Evolutionary conservation across 2,888 invertebrate genomes (phyloP).

Genomic region (Xiphydria camelus): DNA sequence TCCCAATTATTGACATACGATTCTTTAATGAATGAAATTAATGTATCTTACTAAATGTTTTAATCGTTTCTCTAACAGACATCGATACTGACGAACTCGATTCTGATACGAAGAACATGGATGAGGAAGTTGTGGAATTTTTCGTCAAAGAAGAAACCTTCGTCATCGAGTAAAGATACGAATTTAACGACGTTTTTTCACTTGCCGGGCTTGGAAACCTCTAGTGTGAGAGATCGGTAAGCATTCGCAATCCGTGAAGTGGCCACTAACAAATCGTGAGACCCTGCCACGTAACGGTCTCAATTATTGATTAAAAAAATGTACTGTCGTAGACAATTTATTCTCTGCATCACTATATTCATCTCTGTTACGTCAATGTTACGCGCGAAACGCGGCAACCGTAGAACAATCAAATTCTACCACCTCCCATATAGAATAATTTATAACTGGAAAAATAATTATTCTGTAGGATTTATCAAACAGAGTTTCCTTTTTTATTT

Average conservation of each 20-base stretch:
- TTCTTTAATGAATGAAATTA: not conserved
- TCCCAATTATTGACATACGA: slow-evolving; percentile 2
- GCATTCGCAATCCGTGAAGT: slow-evolving; percentile 24
- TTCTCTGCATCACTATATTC: no score
- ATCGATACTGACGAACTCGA: slow-evolving; percentile 93
- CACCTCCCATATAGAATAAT: slow-evolving; percentile 57
- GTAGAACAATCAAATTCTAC: slow-evolving; percentile 50
- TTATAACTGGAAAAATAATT: not conserved
- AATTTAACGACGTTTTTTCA: slow-evolving; percentile 17
- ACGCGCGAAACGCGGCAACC: slow-evolving; percentile 36
- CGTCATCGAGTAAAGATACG: slow-evolving; percentile 69
- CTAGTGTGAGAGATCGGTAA: slow-evolving; percentile 26
- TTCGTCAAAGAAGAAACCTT: slow-evolving; percentile 94
- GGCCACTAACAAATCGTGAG: slow-evolving; percentile 13
- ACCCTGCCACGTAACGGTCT: slow-evolving; percentile 30
- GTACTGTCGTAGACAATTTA: slow-evolving; percentile 30
- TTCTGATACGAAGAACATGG: slow-evolving; percentile 82
- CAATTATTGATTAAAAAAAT: no score
- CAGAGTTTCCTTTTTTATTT: slow-evolving; percentile 26
- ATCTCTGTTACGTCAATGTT: slow-evolving; percentile 23
- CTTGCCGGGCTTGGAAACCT: slow-evolving; percentile 22
- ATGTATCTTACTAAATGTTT: not conserved
- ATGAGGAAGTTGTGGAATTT: slow-evolving; percentile 96
- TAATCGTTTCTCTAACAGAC: slow-evolving; percentile 65
- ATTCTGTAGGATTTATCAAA: slow-evolving; percentile 9